Evolutionary conservation across 1,140 invertebrate genomes (phyloP).

Genomic region (Drosophila parabipectinata): DNA sequence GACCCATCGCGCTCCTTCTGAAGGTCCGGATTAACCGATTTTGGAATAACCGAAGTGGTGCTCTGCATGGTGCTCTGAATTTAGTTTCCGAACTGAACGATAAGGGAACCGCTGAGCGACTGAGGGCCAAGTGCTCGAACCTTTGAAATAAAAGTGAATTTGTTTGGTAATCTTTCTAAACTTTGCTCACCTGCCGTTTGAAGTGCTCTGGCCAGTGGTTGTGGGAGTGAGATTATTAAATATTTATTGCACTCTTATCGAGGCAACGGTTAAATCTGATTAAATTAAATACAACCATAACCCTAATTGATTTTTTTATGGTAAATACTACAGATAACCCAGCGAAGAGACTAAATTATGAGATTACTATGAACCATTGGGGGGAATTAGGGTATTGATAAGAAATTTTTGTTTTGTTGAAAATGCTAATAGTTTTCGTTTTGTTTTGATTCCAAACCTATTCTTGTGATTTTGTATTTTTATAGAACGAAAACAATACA

Average conservation of each 20-base stretch:
- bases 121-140: slow-evolving; percentile 2
- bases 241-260: background rate
- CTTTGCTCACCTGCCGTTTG: slow-evolving; percentile 18
- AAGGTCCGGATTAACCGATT: slow-evolving; percentile 86
- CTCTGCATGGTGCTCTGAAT: background rate
- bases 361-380: no score
- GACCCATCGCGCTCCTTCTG: slow-evolving; percentile 89
- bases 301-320: background rate
- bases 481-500: no score
- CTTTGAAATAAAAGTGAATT: slow-evolving; percentile 18
- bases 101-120: slow-evolving; percentile 8
- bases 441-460: background rate
- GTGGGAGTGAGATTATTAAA: background rate
- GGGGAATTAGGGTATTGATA: background rate
- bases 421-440: background rate
- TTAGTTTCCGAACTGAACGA: background rate
- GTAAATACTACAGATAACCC: background rate
- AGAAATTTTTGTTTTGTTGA: background rate
- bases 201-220: background rate
- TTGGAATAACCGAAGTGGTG: slow-evolving; percentile 43
- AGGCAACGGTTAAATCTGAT: background rate
- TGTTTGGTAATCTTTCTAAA: slow-evolving; percentile 8
- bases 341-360: no score
- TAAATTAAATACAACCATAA: background rate
- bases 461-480: background rate